Evolutionary conservation across 2,113 vertebrate genomes (phyloP).

Genomic region (Hippoglossus stenolepis): DNA sequence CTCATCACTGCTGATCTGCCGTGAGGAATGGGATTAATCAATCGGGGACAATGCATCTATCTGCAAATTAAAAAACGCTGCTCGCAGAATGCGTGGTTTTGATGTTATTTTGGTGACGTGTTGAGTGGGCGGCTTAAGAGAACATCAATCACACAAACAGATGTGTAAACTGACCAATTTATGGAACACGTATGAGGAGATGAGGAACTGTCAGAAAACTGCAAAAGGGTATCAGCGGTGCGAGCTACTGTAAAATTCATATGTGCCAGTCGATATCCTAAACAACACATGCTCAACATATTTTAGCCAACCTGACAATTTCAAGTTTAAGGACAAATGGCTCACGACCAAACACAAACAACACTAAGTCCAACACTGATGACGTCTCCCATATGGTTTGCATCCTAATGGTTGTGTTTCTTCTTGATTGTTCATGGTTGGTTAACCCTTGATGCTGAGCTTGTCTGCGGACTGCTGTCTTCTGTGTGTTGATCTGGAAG

Average conservation of each 20-base stretch:
- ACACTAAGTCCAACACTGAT: not conserved
- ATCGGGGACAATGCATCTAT: conserved; percentile 59
- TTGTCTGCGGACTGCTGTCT: conserved; percentile 30
- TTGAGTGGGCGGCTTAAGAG: conserved; percentile 51
- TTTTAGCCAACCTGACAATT: too few species aligned
- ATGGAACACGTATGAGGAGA: not conserved
- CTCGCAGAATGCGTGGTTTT: conserved; percentile 32
- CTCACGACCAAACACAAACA: not conserved
- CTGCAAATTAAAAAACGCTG: conserved; percentile 57
- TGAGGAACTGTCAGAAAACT: not conserved
- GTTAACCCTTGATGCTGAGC: conserved; percentile 16
- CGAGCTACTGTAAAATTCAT: not conserved
- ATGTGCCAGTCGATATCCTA: not conserved
- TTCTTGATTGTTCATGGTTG: not conserved
- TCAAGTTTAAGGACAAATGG: too few species aligned
- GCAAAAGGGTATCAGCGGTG: not conserved
- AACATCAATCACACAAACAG: conserved; percentile 28
- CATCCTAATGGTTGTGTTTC: not conserved
- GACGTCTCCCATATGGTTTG: not conserved
- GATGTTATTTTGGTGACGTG: conserved; percentile 65
- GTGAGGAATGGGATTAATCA: conserved; percentile 82
- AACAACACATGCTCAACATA: not conserved
- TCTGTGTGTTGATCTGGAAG: conserved; percentile 57
- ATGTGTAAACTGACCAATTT: conserved; percentile 44
- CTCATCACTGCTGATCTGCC: conserved; percentile 74